A percentile compares a stretch with the other conserved stretches of the same genome.
phyloP scores from a whole-genome alignment of 1,140 invertebrate genomes.

The Drosophila melanogaster region Release_6_plus_ISO1_MT NT_037436.4:8053001-8053500 shows the following conservation, averaged over 20 bases:
- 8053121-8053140: conserved; percentile 39
- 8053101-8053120: conserved; percentile 37
- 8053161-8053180: conserved; percentile 84
- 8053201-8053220: conserved; percentile 31
- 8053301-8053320: conserved; percentile 50
- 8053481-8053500: conserved; percentile 48
- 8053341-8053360: conserved; percentile 33
- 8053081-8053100: conserved; percentile 46
- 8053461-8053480: conserved; percentile 45
- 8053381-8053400: conserved; percentile 40
- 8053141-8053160: conserved; percentile 77
- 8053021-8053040: conserved; percentile 43
- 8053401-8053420: conserved; percentile 51
- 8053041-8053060: conserved; percentile 78
- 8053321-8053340: conserved; percentile 20
- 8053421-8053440: conserved; percentile 82
- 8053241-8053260: conserved; percentile 40
- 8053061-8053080: conserved; percentile 41
- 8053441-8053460: conserved; percentile 48
- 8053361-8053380: conserved; percentile 55
- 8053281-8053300: conserved; percentile 32
- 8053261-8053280: conserved; percentile 31
- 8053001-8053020: conserved; percentile 32
- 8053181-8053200: conserved; percentile 83
- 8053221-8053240: conserved; percentile 23